phyloP scores from a whole-genome alignment of 2,797 vertebrate genomes.

The Rhynchotus rufescens region DNA sequence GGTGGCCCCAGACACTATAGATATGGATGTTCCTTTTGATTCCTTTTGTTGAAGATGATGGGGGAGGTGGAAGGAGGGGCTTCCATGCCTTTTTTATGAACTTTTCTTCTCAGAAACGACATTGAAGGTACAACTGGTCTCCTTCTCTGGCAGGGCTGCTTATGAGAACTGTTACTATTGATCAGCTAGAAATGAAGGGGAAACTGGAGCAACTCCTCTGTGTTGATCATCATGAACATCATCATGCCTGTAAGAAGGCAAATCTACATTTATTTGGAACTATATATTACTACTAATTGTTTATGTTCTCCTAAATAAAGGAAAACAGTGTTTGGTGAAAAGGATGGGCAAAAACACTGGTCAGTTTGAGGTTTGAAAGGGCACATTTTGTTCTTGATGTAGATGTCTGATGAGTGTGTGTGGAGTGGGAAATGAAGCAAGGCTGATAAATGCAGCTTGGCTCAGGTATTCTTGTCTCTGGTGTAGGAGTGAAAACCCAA shows the following conservation, averaged over 20 bases:
- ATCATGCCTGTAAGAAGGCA: not conserved
- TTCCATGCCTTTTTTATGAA: not conserved
- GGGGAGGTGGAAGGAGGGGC: not conserved
- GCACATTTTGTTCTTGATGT: not conserved
- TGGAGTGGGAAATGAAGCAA: not conserved
- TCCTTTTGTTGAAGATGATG: not conserved
- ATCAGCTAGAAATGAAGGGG: conserved; percentile 16
- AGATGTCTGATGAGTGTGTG: not conserved
- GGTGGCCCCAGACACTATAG: not conserved
- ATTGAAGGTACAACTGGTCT: not conserved
- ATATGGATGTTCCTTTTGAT: not conserved
- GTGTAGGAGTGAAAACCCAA: not conserved
- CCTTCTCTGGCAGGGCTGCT: not conserved
- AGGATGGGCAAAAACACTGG: not conserved
- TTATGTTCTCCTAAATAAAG: not conserved
- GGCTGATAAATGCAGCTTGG: not conserved
- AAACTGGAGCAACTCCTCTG: not conserved
- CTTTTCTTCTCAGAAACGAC: not conserved
- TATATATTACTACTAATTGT: not conserved
- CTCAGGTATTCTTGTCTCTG: not conserved
- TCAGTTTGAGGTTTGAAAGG: not conserved
- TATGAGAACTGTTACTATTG: not conserved
- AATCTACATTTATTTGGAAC: conserved; percentile 10
- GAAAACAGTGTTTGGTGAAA: not conserved
- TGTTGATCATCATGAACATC: too few species aligned